These are phyloP conservation scores for Herpetotheres cachinnans DNA, from an alignment of 2,113 vertebrate genomes.

Conservation along the genomic window DNA sequence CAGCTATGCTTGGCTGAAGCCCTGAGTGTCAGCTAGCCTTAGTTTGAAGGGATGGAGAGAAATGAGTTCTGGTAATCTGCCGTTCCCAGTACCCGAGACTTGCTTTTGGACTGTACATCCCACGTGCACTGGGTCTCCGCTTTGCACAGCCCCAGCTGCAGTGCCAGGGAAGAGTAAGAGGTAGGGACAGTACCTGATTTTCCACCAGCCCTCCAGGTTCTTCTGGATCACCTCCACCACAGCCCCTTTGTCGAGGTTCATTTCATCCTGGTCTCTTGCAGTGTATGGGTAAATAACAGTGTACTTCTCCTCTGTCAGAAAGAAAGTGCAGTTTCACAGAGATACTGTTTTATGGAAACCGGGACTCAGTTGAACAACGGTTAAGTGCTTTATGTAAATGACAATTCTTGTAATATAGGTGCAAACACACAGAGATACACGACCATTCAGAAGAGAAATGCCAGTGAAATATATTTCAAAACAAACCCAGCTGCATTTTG, in stretches of 20 bases:
- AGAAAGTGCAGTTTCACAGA: background rate
- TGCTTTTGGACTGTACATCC: background rate
- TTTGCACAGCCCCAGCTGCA: background rate
- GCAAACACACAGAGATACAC: background rate
- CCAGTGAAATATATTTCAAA: background rate
- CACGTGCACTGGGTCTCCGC: fast-evolving
- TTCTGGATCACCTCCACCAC: conserved; percentile 95
- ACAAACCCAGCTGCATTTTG: background rate
- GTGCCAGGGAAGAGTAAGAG: background rate
- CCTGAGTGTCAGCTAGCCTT: background rate
- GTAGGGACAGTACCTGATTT: conserved; percentile 85
- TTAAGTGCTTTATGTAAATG: background rate
- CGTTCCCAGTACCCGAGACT: background rate
- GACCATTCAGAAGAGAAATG: background rate
- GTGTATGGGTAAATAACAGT: conserved; percentile 90
- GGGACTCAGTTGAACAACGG: background rate
- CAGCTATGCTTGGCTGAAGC: background rate
- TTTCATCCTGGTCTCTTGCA: conserved; percentile 92
- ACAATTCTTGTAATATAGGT: background rate
- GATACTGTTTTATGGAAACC: background rate
- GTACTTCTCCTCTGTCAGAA: conserved; percentile 89
- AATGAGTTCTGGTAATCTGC: background rate
- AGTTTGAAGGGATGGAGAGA: background rate
- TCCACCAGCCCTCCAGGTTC: conserved; percentile 99
- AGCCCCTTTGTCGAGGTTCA: conserved; percentile 91